phyloP scores from a whole-genome alignment of 2,888 invertebrate genomes.

The Acanthosoma haemorrhoidale region DNA sequence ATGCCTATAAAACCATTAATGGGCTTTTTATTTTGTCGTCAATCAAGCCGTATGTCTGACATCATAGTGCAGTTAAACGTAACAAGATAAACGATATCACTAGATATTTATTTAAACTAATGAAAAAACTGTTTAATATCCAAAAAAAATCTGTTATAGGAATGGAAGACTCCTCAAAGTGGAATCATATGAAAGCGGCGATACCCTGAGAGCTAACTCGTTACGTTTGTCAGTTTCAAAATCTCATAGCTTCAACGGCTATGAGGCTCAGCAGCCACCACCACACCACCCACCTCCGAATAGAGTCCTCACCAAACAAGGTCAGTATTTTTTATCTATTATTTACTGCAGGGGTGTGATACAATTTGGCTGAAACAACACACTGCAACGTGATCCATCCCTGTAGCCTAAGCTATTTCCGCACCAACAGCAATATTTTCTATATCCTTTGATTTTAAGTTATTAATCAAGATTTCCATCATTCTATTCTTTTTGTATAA shows the following conservation, averaged over 20 bases:
- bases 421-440: no score
- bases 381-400: no score
- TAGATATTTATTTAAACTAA: no score
- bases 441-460: neutral
- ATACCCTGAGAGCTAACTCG: constrained; percentile 48
- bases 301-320: constrained; percentile 70
- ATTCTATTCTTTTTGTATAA: neutral
- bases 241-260: constrained; percentile 85
- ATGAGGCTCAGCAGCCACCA: constrained; percentile 48
- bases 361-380: no score
- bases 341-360: no score
- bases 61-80: no score
- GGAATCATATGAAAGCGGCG: constrained; percentile 51
- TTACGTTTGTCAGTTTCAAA: constrained; percentile 61
- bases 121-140: neutral
- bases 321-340: no score
- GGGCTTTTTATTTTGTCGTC: no score
- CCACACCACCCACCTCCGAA: constrained; percentile 47
- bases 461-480: neutral
- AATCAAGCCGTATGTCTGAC: no score
- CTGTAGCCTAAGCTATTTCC: no score
- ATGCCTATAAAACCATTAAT: no score
- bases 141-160: constrained; percentile 42
- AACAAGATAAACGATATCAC: no score
- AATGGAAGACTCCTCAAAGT: constrained; percentile 49